Evolutionary conservation across 2,113 vertebrate genomes (phyloP).

Genomic region (cat (Felis catus)): DNA sequence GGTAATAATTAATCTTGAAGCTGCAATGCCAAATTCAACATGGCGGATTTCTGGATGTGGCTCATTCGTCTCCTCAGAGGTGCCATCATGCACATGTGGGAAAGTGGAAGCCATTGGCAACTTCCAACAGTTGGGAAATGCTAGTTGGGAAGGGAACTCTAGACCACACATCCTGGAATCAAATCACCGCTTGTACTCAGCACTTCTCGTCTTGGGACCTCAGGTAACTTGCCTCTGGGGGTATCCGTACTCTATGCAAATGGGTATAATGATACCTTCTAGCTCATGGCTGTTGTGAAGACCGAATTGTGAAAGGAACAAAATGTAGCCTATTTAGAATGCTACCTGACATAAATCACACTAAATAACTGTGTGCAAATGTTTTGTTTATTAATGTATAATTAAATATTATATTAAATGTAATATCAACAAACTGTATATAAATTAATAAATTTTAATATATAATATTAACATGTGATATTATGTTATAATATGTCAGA

Average conservation of each 20-base stretch:
- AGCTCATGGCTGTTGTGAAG: background rate
- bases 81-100: accelerated
- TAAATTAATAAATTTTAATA: too few species aligned
- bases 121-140: background rate
- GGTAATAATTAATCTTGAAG: too few species aligned
- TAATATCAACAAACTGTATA: background rate
- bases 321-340: accelerated
- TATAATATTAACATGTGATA: too few species aligned
- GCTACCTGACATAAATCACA: background rate
- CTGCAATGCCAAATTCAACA: background rate
- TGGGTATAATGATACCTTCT: background rate
- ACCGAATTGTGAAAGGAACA: background rate
- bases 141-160: background rate
- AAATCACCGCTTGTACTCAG: accelerated
- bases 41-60: accelerated
- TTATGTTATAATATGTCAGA: too few species aligned
- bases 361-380: background rate
- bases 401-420: background rate
- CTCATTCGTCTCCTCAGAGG: accelerated
- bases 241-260: accelerated
- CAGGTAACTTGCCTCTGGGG: too few species aligned
- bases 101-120: accelerated
- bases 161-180: accelerated
- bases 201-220: accelerated
- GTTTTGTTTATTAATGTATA: too few species aligned